phyloP scores from a whole-genome alignment of 2,888 invertebrate genomes.

The Apotomis betuletana region DNA sequence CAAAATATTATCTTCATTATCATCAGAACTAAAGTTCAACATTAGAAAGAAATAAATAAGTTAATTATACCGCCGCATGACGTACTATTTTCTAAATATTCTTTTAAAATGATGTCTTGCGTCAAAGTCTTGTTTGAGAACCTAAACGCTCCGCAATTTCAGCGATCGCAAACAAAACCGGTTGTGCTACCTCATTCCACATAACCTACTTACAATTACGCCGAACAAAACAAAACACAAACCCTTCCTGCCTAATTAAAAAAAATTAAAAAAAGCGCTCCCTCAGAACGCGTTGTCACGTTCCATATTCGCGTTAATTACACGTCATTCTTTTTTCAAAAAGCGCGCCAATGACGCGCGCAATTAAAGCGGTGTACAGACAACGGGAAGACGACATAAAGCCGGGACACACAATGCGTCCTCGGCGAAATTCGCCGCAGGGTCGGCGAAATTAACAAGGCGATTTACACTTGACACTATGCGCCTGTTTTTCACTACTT shows the following conservation, averaged over 20 bases:
- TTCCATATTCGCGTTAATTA: slow-evolving; percentile 84
- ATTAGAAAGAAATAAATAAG: too few species aligned
- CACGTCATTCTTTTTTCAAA: slow-evolving; percentile 84
- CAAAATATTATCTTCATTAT: too few species aligned
- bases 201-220: slow-evolving; percentile 42
- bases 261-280: slow-evolving; percentile 74
- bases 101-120: not conserved
- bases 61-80: not conserved
- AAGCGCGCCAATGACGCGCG: slow-evolving; percentile 83
- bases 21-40: too few species aligned
- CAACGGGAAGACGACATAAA: slow-evolving; percentile 83
- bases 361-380: slow-evolving; percentile 83
- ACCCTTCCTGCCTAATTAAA: slow-evolving; percentile 79
- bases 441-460: slow-evolving; percentile 83
- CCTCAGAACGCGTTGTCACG: slow-evolving; percentile 82
- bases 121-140: not conserved
- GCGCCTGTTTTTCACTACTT: slow-evolving; percentile 78
- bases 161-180: slow-evolving; percentile 20
- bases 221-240: slow-evolving; percentile 58
- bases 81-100: not conserved
- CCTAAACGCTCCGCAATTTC: not conserved
- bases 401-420: slow-evolving; percentile 82
- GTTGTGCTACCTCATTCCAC: slow-evolving; percentile 27
- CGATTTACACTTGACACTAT: slow-evolving; percentile 84
- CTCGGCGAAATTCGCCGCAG: slow-evolving; percentile 83